Evolutionary conservation across 1,140 invertebrate genomes (phyloP).

Genomic region (Macrosteles quadrilineatus): DNA sequence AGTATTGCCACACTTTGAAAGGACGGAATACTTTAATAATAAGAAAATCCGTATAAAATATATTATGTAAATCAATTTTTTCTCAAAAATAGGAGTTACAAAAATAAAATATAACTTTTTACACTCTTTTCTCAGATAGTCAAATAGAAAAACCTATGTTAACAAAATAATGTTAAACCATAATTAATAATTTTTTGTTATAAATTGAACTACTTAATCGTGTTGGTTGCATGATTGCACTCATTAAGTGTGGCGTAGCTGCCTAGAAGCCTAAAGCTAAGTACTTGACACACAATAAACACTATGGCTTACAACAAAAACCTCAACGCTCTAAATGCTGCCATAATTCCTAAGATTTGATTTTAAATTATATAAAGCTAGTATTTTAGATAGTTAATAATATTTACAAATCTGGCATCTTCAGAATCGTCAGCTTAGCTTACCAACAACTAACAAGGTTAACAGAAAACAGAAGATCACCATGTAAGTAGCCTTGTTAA

Average conservation of each 20-base stretch:
- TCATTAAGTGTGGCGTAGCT: slow-evolving; percentile 15
- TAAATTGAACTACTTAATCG: not conserved
- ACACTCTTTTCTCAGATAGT: not conserved
- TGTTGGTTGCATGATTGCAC: not conserved
- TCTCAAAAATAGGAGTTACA: not conserved
- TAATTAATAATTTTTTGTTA: not conserved
- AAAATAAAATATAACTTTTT: not conserved
- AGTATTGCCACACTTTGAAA: too few relatives aligned
- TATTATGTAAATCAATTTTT: too few relatives aligned
- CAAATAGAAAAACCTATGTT: not conserved
- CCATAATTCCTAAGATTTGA: slow-evolving; percentile 12
- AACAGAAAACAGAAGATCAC: slow-evolving; percentile 10
- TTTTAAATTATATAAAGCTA: slow-evolving; percentile 20
- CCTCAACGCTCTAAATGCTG: slow-evolving; percentile 21
- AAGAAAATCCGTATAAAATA: too few relatives aligned
- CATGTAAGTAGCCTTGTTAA: slow-evolving; percentile 13
- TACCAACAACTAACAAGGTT: slow-evolving; percentile 6
- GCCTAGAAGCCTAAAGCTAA: slow-evolving; percentile 21
- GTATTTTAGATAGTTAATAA: not conserved
- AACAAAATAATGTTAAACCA: not conserved
- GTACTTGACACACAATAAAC: slow-evolving; percentile 16
- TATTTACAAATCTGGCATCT: slow-evolving; percentile 3
- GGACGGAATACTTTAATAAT: too few relatives aligned
- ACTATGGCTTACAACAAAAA: slow-evolving; percentile 9
- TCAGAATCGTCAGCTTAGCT: not conserved